phyloP scores from a whole-genome alignment of 92 coral and sea anemone species.

The Actinostola sp. region DNA sequence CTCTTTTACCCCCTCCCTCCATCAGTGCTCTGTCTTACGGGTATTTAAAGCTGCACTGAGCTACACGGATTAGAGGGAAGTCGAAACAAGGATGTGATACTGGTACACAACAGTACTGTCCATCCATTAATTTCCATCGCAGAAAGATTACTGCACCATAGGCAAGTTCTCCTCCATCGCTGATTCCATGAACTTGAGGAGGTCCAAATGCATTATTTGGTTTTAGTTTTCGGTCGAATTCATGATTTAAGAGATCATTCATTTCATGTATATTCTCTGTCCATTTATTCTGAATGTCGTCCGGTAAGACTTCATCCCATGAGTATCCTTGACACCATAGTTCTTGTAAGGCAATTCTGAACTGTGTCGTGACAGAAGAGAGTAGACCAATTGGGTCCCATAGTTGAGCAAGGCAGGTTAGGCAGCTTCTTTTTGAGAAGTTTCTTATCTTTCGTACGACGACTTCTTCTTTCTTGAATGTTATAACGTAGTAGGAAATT shows the following conservation, averaged over 20 bases:
- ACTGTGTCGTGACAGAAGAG: constrained; percentile 28
- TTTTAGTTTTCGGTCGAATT: constrained; percentile 29
- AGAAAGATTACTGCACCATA: constrained; percentile 57
- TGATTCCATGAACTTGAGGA: constrained; percentile 65
- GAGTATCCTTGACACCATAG: too few relatives aligned
- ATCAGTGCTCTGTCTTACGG: too few relatives aligned
- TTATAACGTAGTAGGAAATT: constrained; percentile 43
- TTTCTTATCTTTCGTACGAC: too few relatives aligned
- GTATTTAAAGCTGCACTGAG: too few relatives aligned
- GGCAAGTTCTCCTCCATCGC: constrained; percentile 64
- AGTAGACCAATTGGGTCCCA: constrained; percentile 54
- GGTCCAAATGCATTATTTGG: constrained; percentile 45
- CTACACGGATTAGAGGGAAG: too few relatives aligned
- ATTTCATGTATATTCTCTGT: constrained; percentile 29
- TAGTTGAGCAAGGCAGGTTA: constrained; percentile 8
- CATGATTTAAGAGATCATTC: background rate
- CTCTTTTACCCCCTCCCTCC: too few relatives aligned
- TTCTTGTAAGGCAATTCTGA: constrained; percentile 38
- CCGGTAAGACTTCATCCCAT: too few relatives aligned
- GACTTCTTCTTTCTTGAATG: constrained; percentile 35
- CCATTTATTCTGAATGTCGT: too few relatives aligned
- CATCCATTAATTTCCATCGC: constrained; percentile 52
- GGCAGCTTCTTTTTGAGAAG: constrained; percentile 15
- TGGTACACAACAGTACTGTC: constrained; percentile 23
- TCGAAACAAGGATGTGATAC: too few relatives aligned